Evolutionary conservation across 2,113 vertebrate genomes (phyloP), one percentile per base, ranked within the genome.

Genomic region (Xiphias gladius): DNA sequence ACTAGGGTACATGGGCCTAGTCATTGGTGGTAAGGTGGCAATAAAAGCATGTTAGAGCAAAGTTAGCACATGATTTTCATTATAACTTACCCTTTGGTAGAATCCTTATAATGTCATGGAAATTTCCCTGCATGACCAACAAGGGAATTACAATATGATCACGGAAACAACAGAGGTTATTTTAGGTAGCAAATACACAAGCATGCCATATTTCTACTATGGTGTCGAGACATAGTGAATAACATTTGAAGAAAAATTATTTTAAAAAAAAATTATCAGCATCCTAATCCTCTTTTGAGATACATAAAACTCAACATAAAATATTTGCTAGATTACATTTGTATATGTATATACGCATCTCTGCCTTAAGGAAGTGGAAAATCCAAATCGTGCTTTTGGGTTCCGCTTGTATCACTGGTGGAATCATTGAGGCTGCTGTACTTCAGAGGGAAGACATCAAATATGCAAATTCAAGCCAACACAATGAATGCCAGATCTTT

Each of bases 121-220:
- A 73, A 62, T 85, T 57, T 72, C 28, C 28, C 22, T 43, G 26
- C 14, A 73, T 39, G 54, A 52, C 30, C 20, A 68, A 71, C 19
- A 52, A 24, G 28, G 48, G 48, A 54, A 55, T 54, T 54, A 39
- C 32, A 39, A 12, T 11, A 32, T 73, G 59, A 76, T 69, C 32
- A 85, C 26, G 30, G 61, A 68, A 75, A n/a, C 26, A 75, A 30
- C 4, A n/a, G 39, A 64, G 67, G 72, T 58, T 64, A 76, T 73
- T 80, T 72, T 43, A 71, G 32, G 30, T 20, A 41, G 57, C 11
- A 22, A 57, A 69, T 73, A 68, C 55, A 46, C 3, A 43, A 41
- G 2, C 16, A 16, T 48, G 52, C 7, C 19, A 48, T 37, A 13
- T 68, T 67, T 55, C n/a, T 52, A 16, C 41, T 7, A 17, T 35